Evolutionary conservation across 2,113 vertebrate genomes (phyloP).

Genomic region (Sceloporus tristichus): DNA sequence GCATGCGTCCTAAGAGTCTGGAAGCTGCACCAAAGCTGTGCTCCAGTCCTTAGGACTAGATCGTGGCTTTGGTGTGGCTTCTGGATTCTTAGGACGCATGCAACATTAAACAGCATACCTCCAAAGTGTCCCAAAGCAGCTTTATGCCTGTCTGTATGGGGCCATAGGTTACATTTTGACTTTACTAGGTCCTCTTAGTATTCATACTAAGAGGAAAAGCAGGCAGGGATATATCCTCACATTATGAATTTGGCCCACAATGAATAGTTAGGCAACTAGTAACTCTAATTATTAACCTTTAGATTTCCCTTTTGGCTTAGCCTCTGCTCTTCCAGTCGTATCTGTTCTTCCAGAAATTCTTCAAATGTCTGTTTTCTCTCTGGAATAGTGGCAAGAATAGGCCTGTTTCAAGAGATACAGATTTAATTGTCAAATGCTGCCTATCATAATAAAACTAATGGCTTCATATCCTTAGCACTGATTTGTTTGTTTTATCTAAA

Average conservation of each 20-base stretch:
- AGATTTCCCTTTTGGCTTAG: slow-evolving; percentile 74
- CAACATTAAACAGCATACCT: no score
- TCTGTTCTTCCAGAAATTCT: slow-evolving; percentile 92
- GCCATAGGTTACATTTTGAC: background rate
- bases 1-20: no score
- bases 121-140: no score
- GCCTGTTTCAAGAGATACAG: slow-evolving; percentile 75
- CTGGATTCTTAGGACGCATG: no score
- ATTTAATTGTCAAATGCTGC: slow-evolving; percentile 20
- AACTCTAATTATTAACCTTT: slow-evolving; percentile 76
- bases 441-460: slow-evolving; percentile 35
- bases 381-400: slow-evolving; percentile 83
- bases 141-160: no score
- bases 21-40: no score
- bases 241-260: background rate
- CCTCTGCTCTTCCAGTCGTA: slow-evolving; percentile 88
- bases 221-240: background rate
- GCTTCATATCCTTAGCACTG: background rate
- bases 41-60: no score
- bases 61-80: no score
- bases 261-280: background rate
- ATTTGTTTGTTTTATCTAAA: background rate
- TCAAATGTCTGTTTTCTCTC: slow-evolving; percentile 91
- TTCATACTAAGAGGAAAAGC: background rate
- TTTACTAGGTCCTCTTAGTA: background rate